These are phyloP conservation scores for Poeciliopsis turrubarensis DNA, from an alignment of 2,113 vertebrate species.

Conservation along the genomic window DNA sequence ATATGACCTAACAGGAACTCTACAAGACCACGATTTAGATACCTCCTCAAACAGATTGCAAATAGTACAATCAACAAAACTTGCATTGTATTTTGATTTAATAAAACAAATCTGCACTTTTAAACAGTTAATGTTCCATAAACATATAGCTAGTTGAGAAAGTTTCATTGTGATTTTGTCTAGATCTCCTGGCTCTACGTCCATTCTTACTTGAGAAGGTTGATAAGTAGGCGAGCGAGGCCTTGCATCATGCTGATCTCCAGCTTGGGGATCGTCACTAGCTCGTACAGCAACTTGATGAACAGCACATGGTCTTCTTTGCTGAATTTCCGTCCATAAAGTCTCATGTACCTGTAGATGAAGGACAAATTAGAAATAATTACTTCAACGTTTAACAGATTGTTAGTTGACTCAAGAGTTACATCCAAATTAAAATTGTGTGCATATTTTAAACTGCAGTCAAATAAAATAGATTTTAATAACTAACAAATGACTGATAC, in stretches of 20 bases:
- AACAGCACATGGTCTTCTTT: constrained; percentile 98
- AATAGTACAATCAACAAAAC: too few species aligned
- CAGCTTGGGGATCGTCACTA: constrained; percentile 92
- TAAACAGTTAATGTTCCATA: not conserved
- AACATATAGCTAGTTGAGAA: not conserved
- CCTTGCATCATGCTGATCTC: constrained; percentile 99
- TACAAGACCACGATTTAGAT: too few species aligned
- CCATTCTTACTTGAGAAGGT: constrained; percentile 91
- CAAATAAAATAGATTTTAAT: too few species aligned
- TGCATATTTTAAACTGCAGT: not conserved
- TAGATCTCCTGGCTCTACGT: not conserved
- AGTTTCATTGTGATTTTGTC: not conserved
- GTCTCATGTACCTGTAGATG: constrained; percentile 88
- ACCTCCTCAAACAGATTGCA: too few species aligned
- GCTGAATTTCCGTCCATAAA: constrained; percentile 98
- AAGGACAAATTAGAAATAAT: constrained; percentile 12
- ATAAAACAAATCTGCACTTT: too few species aligned
- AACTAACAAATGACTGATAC: too few species aligned
- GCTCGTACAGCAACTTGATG: constrained; percentile 93
- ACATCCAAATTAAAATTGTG: not conserved
- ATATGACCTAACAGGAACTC: too few species aligned
- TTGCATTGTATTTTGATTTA: too few species aligned
- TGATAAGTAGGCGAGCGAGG: constrained; percentile 94
- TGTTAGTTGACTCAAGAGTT: not conserved
- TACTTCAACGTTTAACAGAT: not conserved